Conservation (phyloP, 30 jellyfish, hydroid and myxozoan genomes). For the Aurelia aurita complex sp. Pacific region DNA sequence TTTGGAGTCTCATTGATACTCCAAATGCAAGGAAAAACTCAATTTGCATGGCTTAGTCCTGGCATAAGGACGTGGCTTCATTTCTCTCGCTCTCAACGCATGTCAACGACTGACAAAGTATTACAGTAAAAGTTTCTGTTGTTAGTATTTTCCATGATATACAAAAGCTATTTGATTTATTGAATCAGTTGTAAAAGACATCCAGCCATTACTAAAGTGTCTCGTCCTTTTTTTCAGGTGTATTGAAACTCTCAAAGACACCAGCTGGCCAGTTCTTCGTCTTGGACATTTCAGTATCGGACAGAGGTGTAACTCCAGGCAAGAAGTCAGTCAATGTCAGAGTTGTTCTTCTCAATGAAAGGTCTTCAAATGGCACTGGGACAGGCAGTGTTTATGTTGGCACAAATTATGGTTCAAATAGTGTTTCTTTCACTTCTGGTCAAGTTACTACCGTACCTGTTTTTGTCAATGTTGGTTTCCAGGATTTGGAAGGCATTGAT, state of each 20-base stretch:
- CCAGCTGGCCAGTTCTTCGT: constrained; percentile 64
- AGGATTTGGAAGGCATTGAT: constrained; percentile 76
- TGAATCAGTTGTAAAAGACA: too few species aligned
- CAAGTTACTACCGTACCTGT: constrained; percentile 69
- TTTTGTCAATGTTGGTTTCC: constrained; percentile 74
- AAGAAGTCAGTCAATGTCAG: constrained; percentile 38
- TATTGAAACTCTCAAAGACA: constrained; percentile 15
- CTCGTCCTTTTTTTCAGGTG: constrained; percentile 26
- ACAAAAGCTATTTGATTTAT: too few species aligned
- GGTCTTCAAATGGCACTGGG: constrained; percentile 42
- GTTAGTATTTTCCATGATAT: too few species aligned
- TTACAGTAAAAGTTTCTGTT: too few species aligned
- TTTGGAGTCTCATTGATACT: too few species aligned
- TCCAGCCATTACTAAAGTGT: too few species aligned
- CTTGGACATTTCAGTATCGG: constrained; percentile 53
- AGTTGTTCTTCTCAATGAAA: constrained; percentile 41
- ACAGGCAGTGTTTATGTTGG: constrained; percentile 79
- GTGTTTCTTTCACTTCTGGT: constrained; percentile 59
- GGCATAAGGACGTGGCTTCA: too few species aligned
- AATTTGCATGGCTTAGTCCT: too few species aligned
- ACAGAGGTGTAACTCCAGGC: constrained; percentile 42
- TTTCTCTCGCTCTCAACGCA: too few species aligned
- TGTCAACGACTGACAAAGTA: too few species aligned
- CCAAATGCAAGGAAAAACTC: too few species aligned
- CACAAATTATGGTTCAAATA: constrained; percentile 48